These are phyloP conservation scores for Ectropis grisescens DNA, from an alignment of 1,140 invertebrate species.

Conservation along the genomic window DNA sequence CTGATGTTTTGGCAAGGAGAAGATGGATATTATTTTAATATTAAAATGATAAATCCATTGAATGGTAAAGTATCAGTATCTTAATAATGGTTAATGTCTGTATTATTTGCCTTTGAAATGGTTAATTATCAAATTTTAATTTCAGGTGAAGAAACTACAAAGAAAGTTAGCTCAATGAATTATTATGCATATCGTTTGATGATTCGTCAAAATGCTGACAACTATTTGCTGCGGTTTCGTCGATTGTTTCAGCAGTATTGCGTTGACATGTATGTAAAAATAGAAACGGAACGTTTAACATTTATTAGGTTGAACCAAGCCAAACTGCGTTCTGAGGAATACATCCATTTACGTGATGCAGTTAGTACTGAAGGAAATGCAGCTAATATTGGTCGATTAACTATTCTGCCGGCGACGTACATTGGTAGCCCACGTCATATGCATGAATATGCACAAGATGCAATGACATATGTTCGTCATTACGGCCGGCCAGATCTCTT, in stretches of 20 bases:
- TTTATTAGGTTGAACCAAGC: background rate
- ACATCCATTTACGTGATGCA: background rate
- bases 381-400: background rate
- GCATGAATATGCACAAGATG: background rate
- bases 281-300: background rate
- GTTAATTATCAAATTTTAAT: too few relatives aligned
- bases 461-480: background rate
- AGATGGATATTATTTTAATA: background rate
- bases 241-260: background rate
- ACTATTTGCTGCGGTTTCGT: background rate
- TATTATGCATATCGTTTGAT: background rate
- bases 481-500: background rate
- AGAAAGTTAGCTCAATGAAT: background rate
- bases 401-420: background rate
- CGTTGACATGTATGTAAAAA: background rate
- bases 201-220: background rate
- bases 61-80: slow-evolving; percentile 14
- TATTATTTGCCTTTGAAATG: too few relatives aligned
- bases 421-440: background rate
- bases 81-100: too few relatives aligned
- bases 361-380: background rate
- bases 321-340: background rate
- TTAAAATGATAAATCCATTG: slow-evolving; percentile 2
- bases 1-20: background rate
- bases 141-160: background rate